phyloP scores from a whole-genome alignment of 2,888 invertebrate species.

The Alsophila aescularia region DNA sequence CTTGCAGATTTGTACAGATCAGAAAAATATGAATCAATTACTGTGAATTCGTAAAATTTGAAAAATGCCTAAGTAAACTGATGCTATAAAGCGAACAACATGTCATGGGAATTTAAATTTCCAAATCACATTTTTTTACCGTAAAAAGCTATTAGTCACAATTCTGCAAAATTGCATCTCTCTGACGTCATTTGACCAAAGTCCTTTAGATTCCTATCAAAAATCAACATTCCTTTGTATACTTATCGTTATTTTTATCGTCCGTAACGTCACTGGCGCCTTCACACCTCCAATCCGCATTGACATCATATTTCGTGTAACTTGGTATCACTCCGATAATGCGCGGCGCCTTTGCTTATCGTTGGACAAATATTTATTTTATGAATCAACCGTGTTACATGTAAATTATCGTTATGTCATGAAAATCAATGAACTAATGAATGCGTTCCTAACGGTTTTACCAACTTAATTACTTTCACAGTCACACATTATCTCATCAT shows the following conservation, averaged over 20 bases:
- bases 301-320: constrained; percentile 35
- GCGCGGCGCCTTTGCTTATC: constrained; percentile 42
- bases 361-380: constrained; percentile 38
- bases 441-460: background rate
- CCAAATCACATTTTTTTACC: no score
- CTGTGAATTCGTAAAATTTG: no score
- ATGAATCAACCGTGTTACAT: constrained; percentile 36
- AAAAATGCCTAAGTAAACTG: no score
- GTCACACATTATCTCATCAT: no score
- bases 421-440: background rate
- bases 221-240: constrained; percentile 20
- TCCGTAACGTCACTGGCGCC: constrained; percentile 17
- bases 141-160: background rate
- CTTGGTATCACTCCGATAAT: constrained; percentile 30
- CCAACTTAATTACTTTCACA: no score
- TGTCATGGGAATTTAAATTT: no score
- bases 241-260: constrained; percentile 20
- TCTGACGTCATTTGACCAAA: constrained; percentile 7
- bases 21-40: no score
- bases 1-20: no score
- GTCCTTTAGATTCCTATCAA: constrained; percentile 1
- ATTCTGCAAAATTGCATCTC: background rate
- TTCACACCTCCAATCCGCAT: constrained; percentile 31
- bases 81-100: no score
- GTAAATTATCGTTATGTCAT: background rate